Conservation (phyloP, 2,888 invertebrate genomes). For the Limnephilus marmoratus region DNA sequence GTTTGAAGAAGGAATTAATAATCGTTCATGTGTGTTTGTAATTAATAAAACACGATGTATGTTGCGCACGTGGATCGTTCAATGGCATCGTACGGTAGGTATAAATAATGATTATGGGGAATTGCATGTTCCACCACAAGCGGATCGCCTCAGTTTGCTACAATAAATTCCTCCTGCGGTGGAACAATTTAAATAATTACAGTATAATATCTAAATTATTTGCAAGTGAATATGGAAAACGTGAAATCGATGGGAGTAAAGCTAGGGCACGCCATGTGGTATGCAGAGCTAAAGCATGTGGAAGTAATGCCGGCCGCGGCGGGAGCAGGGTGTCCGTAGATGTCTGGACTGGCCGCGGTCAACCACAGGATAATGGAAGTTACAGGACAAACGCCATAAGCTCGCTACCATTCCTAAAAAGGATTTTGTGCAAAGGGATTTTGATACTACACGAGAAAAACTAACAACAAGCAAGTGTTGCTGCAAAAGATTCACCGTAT, state of each 20-base stretch:
- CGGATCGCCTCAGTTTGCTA: constrained; percentile 32
- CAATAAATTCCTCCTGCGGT: not conserved
- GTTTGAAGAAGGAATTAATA: too few relatives aligned
- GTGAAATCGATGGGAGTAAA: constrained; percentile 42
- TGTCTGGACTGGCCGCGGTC: not conserved
- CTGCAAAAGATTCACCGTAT: not conserved
- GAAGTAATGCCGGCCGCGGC: not conserved
- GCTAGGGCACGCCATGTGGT: constrained; percentile 5
- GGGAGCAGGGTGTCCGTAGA: not conserved
- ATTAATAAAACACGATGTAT: not conserved
- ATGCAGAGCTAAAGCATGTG: not conserved
- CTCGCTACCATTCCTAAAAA: not conserved
- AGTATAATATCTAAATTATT: constrained; percentile 14
- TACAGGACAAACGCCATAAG: not conserved
- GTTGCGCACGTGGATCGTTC: not conserved
- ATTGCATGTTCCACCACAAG: constrained; percentile 15
- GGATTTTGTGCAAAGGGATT: not conserved
- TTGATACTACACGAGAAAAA: not conserved
- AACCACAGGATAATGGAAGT: not conserved
- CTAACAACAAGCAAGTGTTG: not conserved
- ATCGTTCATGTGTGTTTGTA: not conserved
- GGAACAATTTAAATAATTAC: constrained; percentile 44
- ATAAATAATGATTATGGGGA: not conserved
- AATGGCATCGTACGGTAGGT: not conserved
- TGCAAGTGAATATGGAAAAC: constrained; percentile 46